Evolutionary conservation across 92 coral and sea anemone genomes (phyloP).

Genomic region (Epizoanthus fatuus): DNA sequence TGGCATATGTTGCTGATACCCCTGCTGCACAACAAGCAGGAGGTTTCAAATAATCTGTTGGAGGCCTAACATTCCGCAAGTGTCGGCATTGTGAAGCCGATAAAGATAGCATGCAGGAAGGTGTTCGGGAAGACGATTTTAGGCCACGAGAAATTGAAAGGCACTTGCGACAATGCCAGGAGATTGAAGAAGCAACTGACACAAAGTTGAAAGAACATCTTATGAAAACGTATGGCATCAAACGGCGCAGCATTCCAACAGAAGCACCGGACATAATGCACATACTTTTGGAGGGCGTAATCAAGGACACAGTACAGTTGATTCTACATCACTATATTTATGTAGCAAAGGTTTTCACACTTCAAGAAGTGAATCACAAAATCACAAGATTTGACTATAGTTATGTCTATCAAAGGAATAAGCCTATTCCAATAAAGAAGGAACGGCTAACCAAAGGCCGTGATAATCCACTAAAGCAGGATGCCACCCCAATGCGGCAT

Average conservation of each 20-base stretch:
- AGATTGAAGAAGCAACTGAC: slow-evolving; percentile 21
- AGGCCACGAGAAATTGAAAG: neutral
- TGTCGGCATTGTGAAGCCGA: slow-evolving; percentile 62
- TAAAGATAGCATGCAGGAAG: slow-evolving; percentile 44
- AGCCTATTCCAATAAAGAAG: neutral
- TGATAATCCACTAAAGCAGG: neutral
- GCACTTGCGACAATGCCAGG: slow-evolving; percentile 12
- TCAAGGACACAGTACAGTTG: slow-evolving; percentile 7
- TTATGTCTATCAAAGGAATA: neutral
- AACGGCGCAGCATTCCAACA: neutral
- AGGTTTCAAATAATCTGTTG: slow-evolving; percentile 55
- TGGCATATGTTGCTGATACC: slow-evolving; percentile 55
- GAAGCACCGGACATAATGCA: slow-evolving; percentile 53
- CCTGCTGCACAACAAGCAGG: slow-evolving; percentile 56
- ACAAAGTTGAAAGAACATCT: slow-evolving; percentile 8
- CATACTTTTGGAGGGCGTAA: slow-evolving; percentile 30
- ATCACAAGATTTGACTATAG: neutral
- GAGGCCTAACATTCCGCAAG: slow-evolving; percentile 50
- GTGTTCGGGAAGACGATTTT: slow-evolving; percentile 29
- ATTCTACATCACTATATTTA: neutral
- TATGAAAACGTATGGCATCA: slow-evolving; percentile 35
- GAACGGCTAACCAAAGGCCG: neutral
- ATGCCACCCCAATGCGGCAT: slow-evolving; percentile 12
- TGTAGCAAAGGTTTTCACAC: neutral
- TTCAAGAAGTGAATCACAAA: slow-evolving; percentile 13